Base-by-base conservation (phyloP, 2,797 vertebrate species). In the Labeo calbasu region DNA sequence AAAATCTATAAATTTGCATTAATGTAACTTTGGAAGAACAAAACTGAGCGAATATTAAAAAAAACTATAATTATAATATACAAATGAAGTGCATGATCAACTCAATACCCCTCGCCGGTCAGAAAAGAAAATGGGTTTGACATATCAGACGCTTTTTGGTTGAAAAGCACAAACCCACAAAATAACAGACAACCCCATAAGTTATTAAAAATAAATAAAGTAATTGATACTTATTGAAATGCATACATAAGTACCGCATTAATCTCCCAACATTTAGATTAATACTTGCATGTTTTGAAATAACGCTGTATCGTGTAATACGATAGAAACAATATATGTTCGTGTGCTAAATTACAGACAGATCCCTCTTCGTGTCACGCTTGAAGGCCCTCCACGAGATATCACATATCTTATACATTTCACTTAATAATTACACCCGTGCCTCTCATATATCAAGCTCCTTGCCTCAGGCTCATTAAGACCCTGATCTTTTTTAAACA, bases 361-460 rank as follows among this genome's bases (percentile, higher is more conserved):
- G 71, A 79, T 86, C 57, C 76, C 50, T 59, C 73, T 77, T 69
- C 82, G 23, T 84, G 65, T 84, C 65, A 84, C 65, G 82, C 63
- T 85, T 69, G 61, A 77, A 84, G 77, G 83, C 83, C 87, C 59
- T 86, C 70, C 87, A 73, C 73, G 72, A 81, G 82, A 89, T 85
- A 87, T 83, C 77, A 81, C 78, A 73, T 73, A 70, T 82, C 78
- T 63, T 79, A 77, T 77, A 86, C 87, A 89, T 92, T 91, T 92
- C 65, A 86, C 91, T 93, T 92, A 93, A 94, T 94, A 94, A 94
- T 94, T 92, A 95, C 92, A 93, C 88, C 89, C 91, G 90, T 92
- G 86, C 85, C 91, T 93, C 89, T 93, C 92, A 92, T 93, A 92
- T 81, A 93, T 94, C 93, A 94, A 83, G 78, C 90, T 86, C 91